Base-by-base conservation (phyloP, 2,888 invertebrate genomes). In the Chymomyza procnemis region DNA sequence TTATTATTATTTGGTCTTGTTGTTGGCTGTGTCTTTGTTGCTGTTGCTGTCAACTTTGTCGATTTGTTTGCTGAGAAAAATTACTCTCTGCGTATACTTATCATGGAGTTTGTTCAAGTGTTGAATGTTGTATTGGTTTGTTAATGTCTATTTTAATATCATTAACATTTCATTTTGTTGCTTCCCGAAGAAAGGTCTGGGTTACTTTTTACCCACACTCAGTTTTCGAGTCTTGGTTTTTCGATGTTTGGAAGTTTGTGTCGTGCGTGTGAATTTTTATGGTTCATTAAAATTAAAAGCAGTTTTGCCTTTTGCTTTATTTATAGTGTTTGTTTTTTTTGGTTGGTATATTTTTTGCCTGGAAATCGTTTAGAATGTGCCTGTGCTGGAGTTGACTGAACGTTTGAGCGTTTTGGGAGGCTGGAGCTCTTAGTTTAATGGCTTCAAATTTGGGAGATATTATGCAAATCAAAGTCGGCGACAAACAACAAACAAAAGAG, bases 231-330 rank as follows among this genome's bases (percentile, higher is more conserved):
- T 6, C 6, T 26, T 26, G 26, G 26, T 26, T 41, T n/a, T 12
- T 34, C 9, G 9, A 34, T 65, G 55, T 61, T 64, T 62, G 58
- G 19, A 19, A 16, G 48, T 22, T 50, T 50, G 48, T 14, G 41
- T 70, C 67, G 79, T 82, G 86, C 86, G 83, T 82, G 81, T 82
- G 81, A 87, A 83, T 87, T 85, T 84, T 84, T 85, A 87, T 84
- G 83, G 86, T 80, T 83, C 87, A 87, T 84, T 84, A 87, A 84
- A 82, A 83, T 75, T 80, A 77, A 85, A 75, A 82, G 73, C 87
- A 77, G 73, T 73, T 76, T 58, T 66, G 64, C 67, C 57, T 54
- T 65, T 64, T 65, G 54, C 64, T 71, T 75, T 82, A 77, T 80
- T 81, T 79, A 85, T 79, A 76, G 75, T 71, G n/a, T 62, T 50